These are phyloP conservation scores for Xylocampa areola DNA, from an alignment of 2,888 invertebrate species.

Conservation along the genomic window DNA sequence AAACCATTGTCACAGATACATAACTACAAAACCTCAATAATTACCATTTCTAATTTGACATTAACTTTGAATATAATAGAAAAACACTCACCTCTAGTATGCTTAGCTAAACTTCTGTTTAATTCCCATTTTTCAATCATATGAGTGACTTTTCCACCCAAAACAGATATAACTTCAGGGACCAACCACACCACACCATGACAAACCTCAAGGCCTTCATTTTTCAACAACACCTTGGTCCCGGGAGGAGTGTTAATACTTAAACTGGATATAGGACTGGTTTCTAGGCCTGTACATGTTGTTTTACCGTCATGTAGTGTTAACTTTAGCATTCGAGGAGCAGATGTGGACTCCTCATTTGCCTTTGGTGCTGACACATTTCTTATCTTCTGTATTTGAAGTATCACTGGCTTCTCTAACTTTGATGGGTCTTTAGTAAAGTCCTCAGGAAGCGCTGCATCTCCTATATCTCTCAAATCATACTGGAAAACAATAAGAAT, in stretches of 20 bases:
- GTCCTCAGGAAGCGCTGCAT: slow-evolving; percentile 92
- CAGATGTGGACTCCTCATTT: slow-evolving; percentile 95
- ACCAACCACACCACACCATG: slow-evolving; percentile 94
- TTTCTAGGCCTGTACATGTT: slow-evolving; percentile 94
- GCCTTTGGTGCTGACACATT: slow-evolving; percentile 97
- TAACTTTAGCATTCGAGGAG: slow-evolving; percentile 95
- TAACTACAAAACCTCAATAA: slow-evolving; percentile 21
- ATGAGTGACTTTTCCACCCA: slow-evolving; percentile 95
- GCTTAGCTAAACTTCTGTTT: slow-evolving; percentile 91
- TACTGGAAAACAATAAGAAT: slow-evolving; percentile 83
- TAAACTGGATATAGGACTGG: slow-evolving; percentile 92
- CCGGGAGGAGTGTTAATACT: slow-evolving; percentile 97
- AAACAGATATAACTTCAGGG: slow-evolving; percentile 91
- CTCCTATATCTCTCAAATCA: slow-evolving; percentile 95
- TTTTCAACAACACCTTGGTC: slow-evolving; percentile 92
- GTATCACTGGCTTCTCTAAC: slow-evolving; percentile 91
- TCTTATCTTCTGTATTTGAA: slow-evolving; percentile 96
- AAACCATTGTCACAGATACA: no score
- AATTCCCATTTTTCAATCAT: slow-evolving; percentile 97
- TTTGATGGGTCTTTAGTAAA: slow-evolving; percentile 90
- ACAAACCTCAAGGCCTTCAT: slow-evolving; percentile 88
- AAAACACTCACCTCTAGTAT: slow-evolving; percentile 86
- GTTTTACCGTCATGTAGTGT: slow-evolving; percentile 96
- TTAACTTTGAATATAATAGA: not conserved
- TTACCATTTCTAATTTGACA: not conserved